These are phyloP conservation scores for Amblyornis subalaris DNA, from an alignment of 2,113 vertebrate genomes.

Conservation along the genomic window DNA sequence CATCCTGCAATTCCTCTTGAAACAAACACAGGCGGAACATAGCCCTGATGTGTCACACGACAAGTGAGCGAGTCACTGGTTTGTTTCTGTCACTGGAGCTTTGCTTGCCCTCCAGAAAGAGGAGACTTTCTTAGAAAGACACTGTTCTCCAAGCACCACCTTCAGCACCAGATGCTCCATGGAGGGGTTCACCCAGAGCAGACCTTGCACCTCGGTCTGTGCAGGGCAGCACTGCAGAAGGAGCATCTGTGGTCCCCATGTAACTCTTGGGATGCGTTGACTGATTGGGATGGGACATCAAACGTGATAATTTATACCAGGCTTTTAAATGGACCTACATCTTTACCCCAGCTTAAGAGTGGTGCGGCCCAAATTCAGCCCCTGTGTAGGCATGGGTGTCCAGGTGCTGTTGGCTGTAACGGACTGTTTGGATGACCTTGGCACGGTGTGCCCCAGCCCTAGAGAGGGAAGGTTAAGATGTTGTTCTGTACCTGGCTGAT, in stretches of 20 bases:
- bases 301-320: not conserved
- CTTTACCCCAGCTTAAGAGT: not conserved
- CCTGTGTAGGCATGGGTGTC: not conserved
- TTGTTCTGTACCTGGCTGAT: not conserved
- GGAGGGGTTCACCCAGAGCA: not conserved
- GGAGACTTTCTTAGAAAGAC: not conserved
- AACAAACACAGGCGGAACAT: not conserved
- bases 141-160: not conserved
- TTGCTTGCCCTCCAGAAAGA: not conserved
- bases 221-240: not conserved
- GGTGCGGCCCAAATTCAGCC: not conserved
- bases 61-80: not conserved
- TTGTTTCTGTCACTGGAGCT: not conserved
- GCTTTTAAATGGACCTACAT: not conserved
- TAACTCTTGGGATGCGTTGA: not conserved
- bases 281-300: not conserved
- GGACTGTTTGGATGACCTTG: not conserved
- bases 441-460: accelerated
- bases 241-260: not conserved
- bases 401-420: not conserved
- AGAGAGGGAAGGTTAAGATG: not conserved
- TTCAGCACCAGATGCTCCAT: not conserved
- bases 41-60: not conserved
- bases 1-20: constrained; percentile 62
- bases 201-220: not conserved